Conservation (phyloP, 1,140 invertebrate genomes). For the Rhopalosiphum maidis region DNA sequence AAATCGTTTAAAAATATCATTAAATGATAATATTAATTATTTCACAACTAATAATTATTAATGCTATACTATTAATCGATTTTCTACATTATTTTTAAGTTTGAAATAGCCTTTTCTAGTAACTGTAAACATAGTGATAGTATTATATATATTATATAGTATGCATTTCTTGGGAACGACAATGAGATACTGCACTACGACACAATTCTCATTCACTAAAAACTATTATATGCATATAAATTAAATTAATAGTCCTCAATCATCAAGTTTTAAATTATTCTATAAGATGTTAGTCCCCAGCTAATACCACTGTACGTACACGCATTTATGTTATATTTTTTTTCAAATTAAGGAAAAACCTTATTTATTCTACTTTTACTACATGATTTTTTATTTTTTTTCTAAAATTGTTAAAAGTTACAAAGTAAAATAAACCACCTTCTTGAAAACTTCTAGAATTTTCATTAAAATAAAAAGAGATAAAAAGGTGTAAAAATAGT, state of each 20-base stretch:
- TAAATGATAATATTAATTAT: too few species aligned
- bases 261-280: neutral
- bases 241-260: neutral
- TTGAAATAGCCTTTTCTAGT: too few species aligned
- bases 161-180: neutral
- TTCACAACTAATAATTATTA: too few species aligned
- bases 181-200: neutral
- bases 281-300: neutral
- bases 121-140: too few species aligned
- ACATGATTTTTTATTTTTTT: neutral
- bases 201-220: neutral
- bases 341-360: neutral
- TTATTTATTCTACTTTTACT: neutral
- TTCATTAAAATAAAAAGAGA: slow-evolving; percentile 32
- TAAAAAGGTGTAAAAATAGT: neutral
- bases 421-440: neutral
- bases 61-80: too few species aligned
- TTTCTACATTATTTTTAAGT: too few species aligned
- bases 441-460: neutral
- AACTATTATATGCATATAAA: neutral
- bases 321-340: neutral
- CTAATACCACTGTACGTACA: too few species aligned
- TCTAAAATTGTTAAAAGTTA: neutral
- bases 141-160: too few species aligned
- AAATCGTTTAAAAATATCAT: too few species aligned